Evolutionary conservation across 2,888 invertebrate species (phyloP), one percentile per base, ranked within the genome.

Genomic region (Allophyes oxyacanthae): DNA sequence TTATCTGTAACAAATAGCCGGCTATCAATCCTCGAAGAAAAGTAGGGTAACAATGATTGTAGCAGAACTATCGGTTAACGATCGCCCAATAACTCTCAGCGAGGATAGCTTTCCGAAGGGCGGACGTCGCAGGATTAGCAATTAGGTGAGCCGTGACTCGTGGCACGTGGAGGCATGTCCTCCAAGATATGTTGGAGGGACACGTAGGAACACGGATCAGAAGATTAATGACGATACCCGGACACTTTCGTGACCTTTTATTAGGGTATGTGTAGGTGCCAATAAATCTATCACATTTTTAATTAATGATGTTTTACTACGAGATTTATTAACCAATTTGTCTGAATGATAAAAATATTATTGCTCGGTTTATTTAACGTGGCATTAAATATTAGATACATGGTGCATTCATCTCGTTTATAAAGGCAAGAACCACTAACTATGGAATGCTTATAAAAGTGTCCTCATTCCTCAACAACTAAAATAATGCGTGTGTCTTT

Each of bases 211-310:
- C 46, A 58, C 34, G 53, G 44, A 40, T 26, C 50, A 36, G 28
- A 28, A 71, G 72, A 69, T 69, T 69, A 71, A 69, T 69, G 61
- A 56, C 43, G 56, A 72, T 61, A 71, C 54, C 51, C 66, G 52
- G 42, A 34, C 48, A 51, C 37, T 51, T 41, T 26, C 48, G 32
- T 58, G 26, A 43, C 52, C 40, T 34, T 50, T 34, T 30, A 34
- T 50, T 30, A 30, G 30, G 30, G 25, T 48, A 67, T 37, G 13
- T 46, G n/a, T 28, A 49, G 20, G 25, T 34, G 33, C 46, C 36
- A 36, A 64, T 64, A 62, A 55, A 64, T 64, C 64, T 63, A 28
- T 30, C 42, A 43, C 45, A 62, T 46, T 62, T 68, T 64, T 68
- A 68, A 68, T 64, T 44, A 45, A 53, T 62, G 41, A 64, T 53